Conservation (phyloP, 2,797 vertebrate genomes). For the Myripristis jacobus region DNA sequence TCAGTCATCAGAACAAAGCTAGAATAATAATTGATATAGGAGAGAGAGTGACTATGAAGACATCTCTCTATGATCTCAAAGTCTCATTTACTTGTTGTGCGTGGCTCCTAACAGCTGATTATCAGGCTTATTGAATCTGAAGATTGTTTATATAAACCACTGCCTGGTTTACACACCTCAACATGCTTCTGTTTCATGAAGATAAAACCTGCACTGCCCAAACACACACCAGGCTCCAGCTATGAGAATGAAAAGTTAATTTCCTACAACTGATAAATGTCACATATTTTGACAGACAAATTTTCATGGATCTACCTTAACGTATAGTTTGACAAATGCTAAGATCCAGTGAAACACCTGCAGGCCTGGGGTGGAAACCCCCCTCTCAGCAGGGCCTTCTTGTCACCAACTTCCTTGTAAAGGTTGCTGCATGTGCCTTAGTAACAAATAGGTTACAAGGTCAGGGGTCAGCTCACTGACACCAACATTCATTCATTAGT, state of each 20-base stretch:
- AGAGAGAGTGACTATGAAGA: neutral
- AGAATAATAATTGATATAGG: neutral
- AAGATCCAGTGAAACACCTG: neutral
- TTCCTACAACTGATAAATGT: constrained; percentile 1
- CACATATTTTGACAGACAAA: constrained; percentile 1
- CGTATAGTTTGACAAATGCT: no score
- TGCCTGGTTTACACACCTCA: constrained; percentile 21
- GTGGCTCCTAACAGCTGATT: constrained; percentile 23
- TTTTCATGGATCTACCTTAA: neutral
- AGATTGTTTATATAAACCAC: constrained; percentile 27
- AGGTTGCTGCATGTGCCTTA: constrained; percentile 24
- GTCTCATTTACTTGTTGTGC: neutral
- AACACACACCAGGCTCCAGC: neutral
- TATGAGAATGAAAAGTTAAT: constrained; percentile 2
- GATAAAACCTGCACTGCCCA: constrained; percentile 35
- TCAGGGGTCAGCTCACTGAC: constrained; percentile 23
- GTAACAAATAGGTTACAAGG: constrained; percentile 48
- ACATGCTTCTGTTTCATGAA: constrained; percentile 28
- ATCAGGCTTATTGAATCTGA: constrained; percentile 37
- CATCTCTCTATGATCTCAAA: neutral
- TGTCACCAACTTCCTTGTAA: constrained; percentile 15
- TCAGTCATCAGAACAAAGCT: no score
- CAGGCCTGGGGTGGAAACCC: neutral
- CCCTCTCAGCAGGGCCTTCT: constrained; percentile 45
- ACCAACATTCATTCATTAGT: constrained; percentile 60